phyloP scores from a whole-genome alignment of 2,888 invertebrate genomes.

The Keiferia lycopersicella region DNA sequence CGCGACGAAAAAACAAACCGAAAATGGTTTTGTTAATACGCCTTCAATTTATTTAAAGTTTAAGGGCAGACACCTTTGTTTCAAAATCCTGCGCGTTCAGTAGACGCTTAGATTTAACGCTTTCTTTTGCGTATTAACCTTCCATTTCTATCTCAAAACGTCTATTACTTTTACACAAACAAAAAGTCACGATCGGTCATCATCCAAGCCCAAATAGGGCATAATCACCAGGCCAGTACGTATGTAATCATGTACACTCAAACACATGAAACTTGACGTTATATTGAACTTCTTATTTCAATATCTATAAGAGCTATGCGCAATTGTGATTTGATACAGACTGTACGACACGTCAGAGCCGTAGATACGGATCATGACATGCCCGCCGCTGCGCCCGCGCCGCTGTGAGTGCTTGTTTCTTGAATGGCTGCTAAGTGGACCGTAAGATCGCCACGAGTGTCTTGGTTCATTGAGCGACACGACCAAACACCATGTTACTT shows the following conservation, averaged over 20 bases:
- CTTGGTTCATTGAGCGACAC: constrained; percentile 59
- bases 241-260: constrained; percentile 1
- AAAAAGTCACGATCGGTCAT: constrained; percentile 39
- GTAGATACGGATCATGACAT: constrained; percentile 19
- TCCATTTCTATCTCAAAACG: not conserved
- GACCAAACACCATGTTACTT: constrained; percentile 22
- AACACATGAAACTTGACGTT: not conserved
- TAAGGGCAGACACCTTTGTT: not conserved
- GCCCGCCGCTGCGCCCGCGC: constrained; percentile 28
- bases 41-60: constrained; percentile 24
- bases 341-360: constrained; percentile 7
- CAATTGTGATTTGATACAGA: not conserved
- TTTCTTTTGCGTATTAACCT: constrained; percentile 4
- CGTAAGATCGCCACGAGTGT: constrained; percentile 60
- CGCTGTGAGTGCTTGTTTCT: constrained; percentile 49
- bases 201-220: constrained; percentile 4
- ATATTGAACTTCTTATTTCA: not conserved
- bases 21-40: constrained; percentile 40
- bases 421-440: constrained; percentile 69
- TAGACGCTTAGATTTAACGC: too few species aligned
- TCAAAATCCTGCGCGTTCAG: not conserved
- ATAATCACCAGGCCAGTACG: constrained; percentile 7
- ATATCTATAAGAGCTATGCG: not conserved
- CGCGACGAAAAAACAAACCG: constrained; percentile 33
- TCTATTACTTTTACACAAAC: constrained; percentile 28